Conservation (phyloP, 2,113 vertebrate species). For the Xerus inauris region DNA sequence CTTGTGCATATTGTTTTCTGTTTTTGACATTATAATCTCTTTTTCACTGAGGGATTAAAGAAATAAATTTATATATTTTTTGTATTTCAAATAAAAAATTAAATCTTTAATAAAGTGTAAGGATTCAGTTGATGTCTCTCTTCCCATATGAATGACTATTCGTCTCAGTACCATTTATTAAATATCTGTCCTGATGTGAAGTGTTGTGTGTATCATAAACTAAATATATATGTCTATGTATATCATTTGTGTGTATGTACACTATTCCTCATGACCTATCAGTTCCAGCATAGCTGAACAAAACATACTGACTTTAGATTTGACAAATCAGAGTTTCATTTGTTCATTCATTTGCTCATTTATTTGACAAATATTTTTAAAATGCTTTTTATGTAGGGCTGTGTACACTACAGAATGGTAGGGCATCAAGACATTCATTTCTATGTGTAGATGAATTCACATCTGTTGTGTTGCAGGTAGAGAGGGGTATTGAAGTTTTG, state of each 20-base stretch:
- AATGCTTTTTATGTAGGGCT: background rate
- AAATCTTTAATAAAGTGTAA: background rate
- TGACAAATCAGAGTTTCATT: background rate
- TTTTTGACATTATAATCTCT: constrained; percentile 30
- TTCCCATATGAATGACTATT: background rate
- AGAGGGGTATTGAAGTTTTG: background rate
- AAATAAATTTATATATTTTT: constrained; percentile 6
- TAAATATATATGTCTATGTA: background rate
- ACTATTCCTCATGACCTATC: background rate
- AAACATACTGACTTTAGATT: background rate
- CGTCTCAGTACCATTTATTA: background rate
- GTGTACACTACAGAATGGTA: background rate
- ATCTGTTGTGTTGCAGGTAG: background rate
- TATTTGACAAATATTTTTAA: background rate
- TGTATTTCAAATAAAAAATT: background rate
- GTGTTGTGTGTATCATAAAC: background rate
- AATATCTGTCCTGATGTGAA: background rate
- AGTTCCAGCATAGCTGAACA: background rate
- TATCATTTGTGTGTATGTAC: background rate
- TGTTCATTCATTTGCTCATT: background rate
- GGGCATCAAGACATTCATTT: background rate
- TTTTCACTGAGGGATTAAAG: background rate
- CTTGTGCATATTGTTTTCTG: background rate
- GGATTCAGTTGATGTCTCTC: background rate
- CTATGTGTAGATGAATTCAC: background rate